Conservation (phyloP, 2,888 invertebrate genomes). For the Rhagonycha lutea region DNA sequence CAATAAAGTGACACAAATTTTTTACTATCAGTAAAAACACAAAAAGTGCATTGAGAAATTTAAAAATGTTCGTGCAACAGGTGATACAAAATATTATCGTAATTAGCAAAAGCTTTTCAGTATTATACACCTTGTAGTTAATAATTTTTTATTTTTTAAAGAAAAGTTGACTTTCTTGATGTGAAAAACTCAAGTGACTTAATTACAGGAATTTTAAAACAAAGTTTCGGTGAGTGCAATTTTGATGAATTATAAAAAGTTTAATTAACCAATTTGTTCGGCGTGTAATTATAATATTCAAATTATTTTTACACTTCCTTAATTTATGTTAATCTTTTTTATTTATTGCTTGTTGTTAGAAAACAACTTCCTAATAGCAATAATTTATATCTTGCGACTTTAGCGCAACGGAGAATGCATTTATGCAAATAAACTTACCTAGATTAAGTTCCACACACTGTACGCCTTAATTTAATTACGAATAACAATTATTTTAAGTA, state of each 20-base stretch:
- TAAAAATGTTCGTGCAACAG: not conserved
- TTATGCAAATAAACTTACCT: not conserved
- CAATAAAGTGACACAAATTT: not conserved
- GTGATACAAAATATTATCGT: not conserved
- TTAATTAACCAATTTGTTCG: not conserved
- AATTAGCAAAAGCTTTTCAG: not conserved
- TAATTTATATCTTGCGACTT: not conserved
- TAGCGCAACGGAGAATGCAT: not conserved
- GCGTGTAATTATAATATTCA: not conserved
- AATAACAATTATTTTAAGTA: not conserved
- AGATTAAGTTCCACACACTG: not conserved
- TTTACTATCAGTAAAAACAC: not conserved
- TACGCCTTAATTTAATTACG: not conserved
- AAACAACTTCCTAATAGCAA: not conserved
- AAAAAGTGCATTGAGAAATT: constrained; percentile 1
- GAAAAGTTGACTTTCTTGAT: not conserved
- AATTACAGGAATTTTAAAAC: not conserved
- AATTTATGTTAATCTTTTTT: not conserved
- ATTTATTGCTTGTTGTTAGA: not conserved
- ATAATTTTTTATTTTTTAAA: not conserved
- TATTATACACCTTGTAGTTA: not conserved
- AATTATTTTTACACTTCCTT: not conserved
- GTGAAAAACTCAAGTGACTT: not conserved
- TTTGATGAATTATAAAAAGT: not conserved
- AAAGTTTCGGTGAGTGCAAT: not conserved